These are phyloP conservation scores for Edolisoma coerulescens DNA, from an alignment of 2,113 vertebrate genomes.

Conservation along the genomic window DNA sequence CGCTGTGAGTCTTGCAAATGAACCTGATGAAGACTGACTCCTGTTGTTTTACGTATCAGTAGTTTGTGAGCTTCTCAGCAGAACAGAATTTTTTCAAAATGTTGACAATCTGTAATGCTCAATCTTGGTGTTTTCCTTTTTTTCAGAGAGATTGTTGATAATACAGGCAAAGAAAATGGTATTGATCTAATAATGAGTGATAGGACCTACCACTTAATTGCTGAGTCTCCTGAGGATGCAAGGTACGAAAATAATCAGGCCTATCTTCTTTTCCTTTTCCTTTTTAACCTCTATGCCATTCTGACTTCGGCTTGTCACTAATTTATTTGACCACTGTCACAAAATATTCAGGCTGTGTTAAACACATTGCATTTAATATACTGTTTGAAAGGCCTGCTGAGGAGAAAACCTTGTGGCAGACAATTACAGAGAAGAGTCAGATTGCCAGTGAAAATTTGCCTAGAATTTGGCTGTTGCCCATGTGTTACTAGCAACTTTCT, in stretches of 20 bases:
- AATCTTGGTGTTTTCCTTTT: neutral
- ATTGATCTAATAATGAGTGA: conserved; percentile 90
- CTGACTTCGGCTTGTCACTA: neutral
- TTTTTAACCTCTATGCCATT: neutral
- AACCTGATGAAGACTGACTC: neutral
- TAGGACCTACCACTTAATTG: conserved; percentile 93
- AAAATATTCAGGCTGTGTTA: neutral
- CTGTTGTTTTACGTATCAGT: neutral
- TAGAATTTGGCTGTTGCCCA: neutral
- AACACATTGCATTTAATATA: neutral
- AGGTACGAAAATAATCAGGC: conserved; percentile 71
- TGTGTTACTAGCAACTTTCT: neutral
- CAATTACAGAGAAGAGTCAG: neutral
- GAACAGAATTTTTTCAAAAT: neutral
- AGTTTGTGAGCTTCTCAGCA: neutral
- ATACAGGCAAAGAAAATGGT: conserved; percentile 92
- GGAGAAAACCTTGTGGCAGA: neutral
- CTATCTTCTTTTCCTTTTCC: no score
- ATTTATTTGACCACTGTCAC: neutral
- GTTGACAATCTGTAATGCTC: neutral
- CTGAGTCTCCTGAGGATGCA: conserved; percentile 93
- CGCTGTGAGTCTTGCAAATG: neutral
- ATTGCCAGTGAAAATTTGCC: neutral
- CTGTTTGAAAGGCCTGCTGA: neutral
- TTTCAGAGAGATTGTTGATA: conserved; percentile 90